Conservation (phyloP, 1,140 invertebrate genomes). For the Drosophila truncata region DNA sequence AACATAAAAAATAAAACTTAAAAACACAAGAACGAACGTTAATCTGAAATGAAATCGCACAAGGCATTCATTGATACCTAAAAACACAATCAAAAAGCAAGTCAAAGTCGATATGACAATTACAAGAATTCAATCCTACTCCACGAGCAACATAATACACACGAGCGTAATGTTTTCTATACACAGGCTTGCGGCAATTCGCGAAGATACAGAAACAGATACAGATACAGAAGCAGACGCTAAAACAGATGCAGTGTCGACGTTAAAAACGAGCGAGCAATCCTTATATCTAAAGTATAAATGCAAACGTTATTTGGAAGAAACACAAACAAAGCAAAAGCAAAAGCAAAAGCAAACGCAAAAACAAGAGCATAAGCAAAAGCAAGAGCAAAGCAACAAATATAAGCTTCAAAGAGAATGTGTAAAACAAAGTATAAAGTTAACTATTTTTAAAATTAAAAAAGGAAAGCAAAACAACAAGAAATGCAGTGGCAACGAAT, state of each 20-base stretch:
- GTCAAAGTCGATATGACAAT: conserved; percentile 42
- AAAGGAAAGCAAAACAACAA: conserved; percentile 25
- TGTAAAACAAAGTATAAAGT: conserved; percentile 81
- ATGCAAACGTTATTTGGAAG: conserved; percentile 26
- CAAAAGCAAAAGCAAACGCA: conserved; percentile 12
- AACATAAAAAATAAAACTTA: conserved; percentile 2
- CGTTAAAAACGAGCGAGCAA: conserved; percentile 14
- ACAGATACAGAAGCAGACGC: background rate
- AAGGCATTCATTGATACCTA: conserved; percentile 23
- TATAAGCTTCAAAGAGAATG: conserved; percentile 38
- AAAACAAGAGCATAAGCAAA: conserved; percentile 26
- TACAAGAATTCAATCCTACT: conserved; percentile 29
- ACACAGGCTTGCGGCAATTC: conserved; percentile 5
- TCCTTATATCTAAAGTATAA: conserved; percentile 18
- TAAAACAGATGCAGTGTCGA: background rate
- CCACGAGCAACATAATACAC: conserved; percentile 20
- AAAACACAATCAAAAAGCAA: conserved; percentile 27
- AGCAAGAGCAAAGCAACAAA: conserved; percentile 26
- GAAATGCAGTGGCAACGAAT: conserved; percentile 35
- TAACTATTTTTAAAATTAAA: conserved; percentile 78
- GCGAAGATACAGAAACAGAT: background rate
- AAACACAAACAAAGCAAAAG: conserved; percentile 29
- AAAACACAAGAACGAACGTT: conserved; percentile 17
- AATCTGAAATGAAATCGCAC: conserved; percentile 21
- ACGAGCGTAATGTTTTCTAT: conserved; percentile 11